A percentile compares a stretch with the other conserved stretches of the same genome.
Conservation (phyloP, 92 coral and sea anemone species). For the Palythoa grandiflora region DNA sequence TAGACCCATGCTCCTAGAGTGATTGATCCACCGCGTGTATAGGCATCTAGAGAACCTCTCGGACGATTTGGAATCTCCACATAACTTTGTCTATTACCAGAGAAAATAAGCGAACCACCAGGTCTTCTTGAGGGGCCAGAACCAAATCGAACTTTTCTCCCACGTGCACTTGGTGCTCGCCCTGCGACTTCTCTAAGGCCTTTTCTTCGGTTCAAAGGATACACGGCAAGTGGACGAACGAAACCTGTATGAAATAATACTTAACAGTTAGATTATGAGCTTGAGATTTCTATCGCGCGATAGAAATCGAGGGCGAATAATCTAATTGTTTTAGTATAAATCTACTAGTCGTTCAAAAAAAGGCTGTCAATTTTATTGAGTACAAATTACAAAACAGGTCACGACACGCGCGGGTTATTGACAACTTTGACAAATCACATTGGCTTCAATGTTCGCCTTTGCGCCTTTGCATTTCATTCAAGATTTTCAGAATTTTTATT, state of each 20-base stretch:
- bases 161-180: slow-evolving; percentile 75
- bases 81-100: slow-evolving; percentile 75
- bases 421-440: too few relatives aligned
- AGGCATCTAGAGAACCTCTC: slow-evolving; percentile 70
- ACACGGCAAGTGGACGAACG: slow-evolving; percentile 73
- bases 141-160: slow-evolving; percentile 60
- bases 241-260: background rate
- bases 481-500: too few relatives aligned
- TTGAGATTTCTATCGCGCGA: too few relatives aligned
- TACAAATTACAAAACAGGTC: too few relatives aligned
- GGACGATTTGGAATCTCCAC: slow-evolving; percentile 75
- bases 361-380: too few relatives aligned
- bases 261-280: too few relatives aligned
- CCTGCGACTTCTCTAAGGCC: slow-evolving; percentile 67
- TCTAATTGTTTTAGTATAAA: too few relatives aligned
- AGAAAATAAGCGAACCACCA: slow-evolving; percentile 72
- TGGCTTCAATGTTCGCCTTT: too few relatives aligned
- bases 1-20: slow-evolving; percentile 70
- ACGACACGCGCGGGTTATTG: too few relatives aligned
- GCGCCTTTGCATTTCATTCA: too few relatives aligned
- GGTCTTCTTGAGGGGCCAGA: slow-evolving; percentile 79
- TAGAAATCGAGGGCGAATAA: too few relatives aligned
- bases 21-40: slow-evolving; percentile 53
- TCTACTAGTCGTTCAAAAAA: too few relatives aligned
- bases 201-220: slow-evolving; percentile 71